Conservation (phyloP, 2,888 invertebrate species). For the Sabatieria punctata region DNA sequence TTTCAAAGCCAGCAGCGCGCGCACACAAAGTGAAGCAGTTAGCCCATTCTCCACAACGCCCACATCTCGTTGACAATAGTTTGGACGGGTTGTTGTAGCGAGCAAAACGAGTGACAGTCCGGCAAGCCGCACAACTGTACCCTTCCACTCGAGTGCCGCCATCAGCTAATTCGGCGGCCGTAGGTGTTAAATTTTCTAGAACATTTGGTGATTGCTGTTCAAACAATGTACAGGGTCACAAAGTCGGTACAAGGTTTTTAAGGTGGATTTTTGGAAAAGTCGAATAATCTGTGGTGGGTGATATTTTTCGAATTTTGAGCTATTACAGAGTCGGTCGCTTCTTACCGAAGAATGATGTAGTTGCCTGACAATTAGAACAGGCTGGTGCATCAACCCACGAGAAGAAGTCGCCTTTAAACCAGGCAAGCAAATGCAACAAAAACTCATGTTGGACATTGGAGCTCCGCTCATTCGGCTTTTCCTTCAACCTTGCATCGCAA, state of each 20-base stretch:
- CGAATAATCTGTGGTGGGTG: no score
- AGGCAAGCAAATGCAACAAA: conserved; percentile 57
- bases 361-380: no score
- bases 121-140: conserved; percentile 31
- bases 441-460: conserved; percentile 50
- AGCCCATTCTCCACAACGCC: conserved; percentile 96
- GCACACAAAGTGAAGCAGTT: conserved; percentile 58
- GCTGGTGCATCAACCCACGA: conserved; percentile 62
- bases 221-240: no score
- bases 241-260: no score
- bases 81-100: conserved; percentile 64
- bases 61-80: conserved; percentile 46
- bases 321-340: no score
- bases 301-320: no score
- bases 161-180: conserved; percentile 33
- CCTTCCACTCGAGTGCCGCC: conserved; percentile 39
- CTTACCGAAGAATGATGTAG: no score
- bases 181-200: conserved; percentile 20
- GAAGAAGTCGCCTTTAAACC: conserved; percentile 88
- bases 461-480: not conserved
- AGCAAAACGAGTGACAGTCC: conserved; percentile 47
- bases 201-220: no score
- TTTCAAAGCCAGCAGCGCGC: conserved; percentile 38
- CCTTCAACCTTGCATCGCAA: no score
- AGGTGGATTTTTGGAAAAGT: no score